These are phyloP conservation scores for Brachionus sp. DNA, from an alignment of 1,140 invertebrate species.

Conservation along the genomic window DNA sequence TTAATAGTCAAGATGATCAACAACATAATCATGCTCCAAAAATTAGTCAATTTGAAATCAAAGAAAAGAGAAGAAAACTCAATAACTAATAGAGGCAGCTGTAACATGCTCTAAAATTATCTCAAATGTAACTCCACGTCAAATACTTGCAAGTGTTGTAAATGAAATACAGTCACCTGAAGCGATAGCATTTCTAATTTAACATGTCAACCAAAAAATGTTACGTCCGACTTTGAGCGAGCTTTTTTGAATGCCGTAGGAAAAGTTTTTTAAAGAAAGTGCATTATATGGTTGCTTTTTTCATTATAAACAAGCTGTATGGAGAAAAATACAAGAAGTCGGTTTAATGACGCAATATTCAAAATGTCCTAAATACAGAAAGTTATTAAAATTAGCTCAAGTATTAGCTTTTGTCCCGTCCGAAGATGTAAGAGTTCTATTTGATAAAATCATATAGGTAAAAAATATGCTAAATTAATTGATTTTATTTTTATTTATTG, in stretches of 20 bases:
- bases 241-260: background rate
- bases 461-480: slow-evolving; percentile 1
- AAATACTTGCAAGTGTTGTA: background rate
- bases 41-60: background rate
- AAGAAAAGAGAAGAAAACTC: background rate
- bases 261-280: background rate
- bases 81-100: background rate
- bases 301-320: background rate
- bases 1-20: too few relatives aligned
- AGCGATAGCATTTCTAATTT: background rate
- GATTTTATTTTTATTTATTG: slow-evolving; percentile 1
- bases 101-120: background rate
- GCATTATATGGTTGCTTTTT: background rate
- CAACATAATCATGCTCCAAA: too few relatives aligned
- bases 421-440: background rate
- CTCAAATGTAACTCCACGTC: background rate
- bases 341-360: background rate
- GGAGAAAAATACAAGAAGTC: slow-evolving; percentile 3
- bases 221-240: background rate
- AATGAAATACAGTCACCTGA: background rate
- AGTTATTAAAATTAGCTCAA: background rate
- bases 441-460: background rate
- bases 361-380: background rate
- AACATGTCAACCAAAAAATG: background rate
- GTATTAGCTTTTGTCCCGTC: background rate